Conservation (phyloP, 2,888 invertebrate genomes). For the Ochropleura plecta region DNA sequence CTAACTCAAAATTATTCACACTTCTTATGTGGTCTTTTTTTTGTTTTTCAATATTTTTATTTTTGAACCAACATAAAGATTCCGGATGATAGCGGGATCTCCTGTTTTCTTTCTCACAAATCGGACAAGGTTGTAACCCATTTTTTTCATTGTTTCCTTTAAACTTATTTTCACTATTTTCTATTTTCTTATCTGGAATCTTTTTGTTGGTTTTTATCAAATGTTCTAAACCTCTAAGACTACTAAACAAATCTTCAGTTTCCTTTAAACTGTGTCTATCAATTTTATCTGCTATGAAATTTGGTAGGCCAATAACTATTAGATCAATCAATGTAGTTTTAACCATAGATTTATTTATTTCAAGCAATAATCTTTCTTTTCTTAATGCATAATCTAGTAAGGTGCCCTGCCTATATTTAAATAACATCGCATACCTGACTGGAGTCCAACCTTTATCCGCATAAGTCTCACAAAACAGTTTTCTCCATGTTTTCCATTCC, state of each 20-base stretch:
- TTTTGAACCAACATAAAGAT: conserved; percentile 28
- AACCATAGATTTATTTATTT: too few relatives aligned
- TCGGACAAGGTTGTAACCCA: conserved; percentile 18
- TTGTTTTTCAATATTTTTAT: neutral
- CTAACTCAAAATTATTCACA: conserved; percentile 30
- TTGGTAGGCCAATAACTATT: too few relatives aligned
- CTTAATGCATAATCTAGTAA: too few relatives aligned
- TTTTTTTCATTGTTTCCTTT: conserved; percentile 2
- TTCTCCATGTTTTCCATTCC: too few relatives aligned
- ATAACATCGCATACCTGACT: too few relatives aligned
- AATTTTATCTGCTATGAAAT: too few relatives aligned
- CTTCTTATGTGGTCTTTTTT: conserved; percentile 1
- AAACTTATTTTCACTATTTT: neutral
- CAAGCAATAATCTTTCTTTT: too few relatives aligned
- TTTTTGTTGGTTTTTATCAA: neutral
- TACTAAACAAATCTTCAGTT: conserved; percentile 2
- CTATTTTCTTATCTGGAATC: neutral
- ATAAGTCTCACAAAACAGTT: too few relatives aligned
- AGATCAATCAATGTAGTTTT: too few relatives aligned
- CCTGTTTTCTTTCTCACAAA: conserved; percentile 40
- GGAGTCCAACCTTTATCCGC: too few relatives aligned
- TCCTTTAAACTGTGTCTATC: too few relatives aligned
- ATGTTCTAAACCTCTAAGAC: neutral
- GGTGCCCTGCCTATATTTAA: too few relatives aligned
- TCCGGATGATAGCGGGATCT: conserved; percentile 28